phyloP scores from a whole-genome alignment of 1,140 invertebrate species.

The Drosophila ogumai region DNA sequence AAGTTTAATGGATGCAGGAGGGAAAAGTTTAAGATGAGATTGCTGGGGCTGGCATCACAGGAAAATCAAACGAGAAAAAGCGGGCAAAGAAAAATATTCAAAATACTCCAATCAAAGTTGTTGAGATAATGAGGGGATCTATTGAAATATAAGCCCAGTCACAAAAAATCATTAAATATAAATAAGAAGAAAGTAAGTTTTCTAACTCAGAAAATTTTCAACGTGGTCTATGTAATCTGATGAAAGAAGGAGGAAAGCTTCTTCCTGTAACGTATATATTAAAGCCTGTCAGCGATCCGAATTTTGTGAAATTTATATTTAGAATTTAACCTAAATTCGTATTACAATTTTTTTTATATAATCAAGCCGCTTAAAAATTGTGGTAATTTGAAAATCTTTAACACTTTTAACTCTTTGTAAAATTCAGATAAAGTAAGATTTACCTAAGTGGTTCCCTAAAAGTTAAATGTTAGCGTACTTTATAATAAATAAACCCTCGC shows the following conservation, averaged over 20 bases:
- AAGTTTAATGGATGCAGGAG: slow-evolving; percentile 44
- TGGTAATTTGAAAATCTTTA: too few species aligned
- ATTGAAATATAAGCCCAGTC: slow-evolving; percentile 7
- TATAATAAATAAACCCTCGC: not conserved
- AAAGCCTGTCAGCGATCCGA: too few species aligned
- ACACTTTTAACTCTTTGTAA: not conserved
- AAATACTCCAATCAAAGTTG: slow-evolving; percentile 31
- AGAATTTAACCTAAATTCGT: too few species aligned
- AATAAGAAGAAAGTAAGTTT: not conserved
- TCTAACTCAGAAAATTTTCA: not conserved
- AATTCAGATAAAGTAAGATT: not conserved
- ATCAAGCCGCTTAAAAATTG: too few species aligned
- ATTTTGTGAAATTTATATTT: too few species aligned
- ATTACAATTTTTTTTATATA: too few species aligned
- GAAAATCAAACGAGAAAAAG: slow-evolving; percentile 22
- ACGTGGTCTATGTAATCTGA: too few species aligned
- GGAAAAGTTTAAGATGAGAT: slow-evolving; percentile 57
- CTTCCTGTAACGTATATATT: too few species aligned
- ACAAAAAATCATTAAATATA: not conserved
- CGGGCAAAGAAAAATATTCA: slow-evolving; percentile 3
- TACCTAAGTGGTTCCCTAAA: too few species aligned
- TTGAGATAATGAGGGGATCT: slow-evolving; percentile 40
- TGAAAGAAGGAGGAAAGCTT: too few species aligned
- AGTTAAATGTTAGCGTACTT: not conserved
- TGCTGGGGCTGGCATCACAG: slow-evolving; percentile 28